Base-by-base conservation (phyloP, 2,888 invertebrate species). In the Crossocerus cetratus region DNA sequence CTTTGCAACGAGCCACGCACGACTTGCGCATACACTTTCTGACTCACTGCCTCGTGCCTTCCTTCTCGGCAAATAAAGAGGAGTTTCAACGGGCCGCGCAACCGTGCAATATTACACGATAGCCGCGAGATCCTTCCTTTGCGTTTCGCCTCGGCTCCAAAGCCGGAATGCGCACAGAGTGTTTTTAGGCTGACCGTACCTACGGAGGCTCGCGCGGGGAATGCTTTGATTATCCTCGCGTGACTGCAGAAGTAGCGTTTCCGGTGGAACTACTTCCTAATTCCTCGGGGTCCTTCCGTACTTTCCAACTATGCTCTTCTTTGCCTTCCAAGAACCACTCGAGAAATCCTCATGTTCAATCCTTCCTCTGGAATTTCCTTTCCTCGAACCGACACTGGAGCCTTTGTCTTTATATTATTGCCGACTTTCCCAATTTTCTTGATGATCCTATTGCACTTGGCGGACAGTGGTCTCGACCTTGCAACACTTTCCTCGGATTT, bases 401-500 rank as follows among this genome's bases (percentile, higher is more conserved):
- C 3, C n/a, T 49, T 16, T 49, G 14, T 49, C 11, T 49, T 14
- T 3, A 14, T 49, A 16, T 49, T 1, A 49, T 49, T 49, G 49
- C 4, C 16, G 43, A 43, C 13, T 43, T 49, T 14, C 14, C 14
- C 49, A 16, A 49, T 49, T 49, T 43, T 49, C 49, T 49, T 16
- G 49, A 49, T 14, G 49, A 49, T 22, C 18, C 20, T 18, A 11
- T 42, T 43, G 70, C 60, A 2, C 65, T 45, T 61, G 49, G 3
- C 21, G 49, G 57, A 42, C 22, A 65, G 71, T 69, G 65, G 65
- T 69, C 74, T 73, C 57, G 53, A 56, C 11, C 65, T 67, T 69
- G 66, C 69, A 65, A 71, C 72, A 76, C 79, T 83, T 74, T 81
- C 80, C 76, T 60, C 64, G 72, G 69, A 22, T 56, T 69, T 58